These are phyloP conservation scores for Calyptommatus sinebrachiatus DNA, from an alignment of 2,113 vertebrate genomes.

Conservation along the genomic window DNA sequence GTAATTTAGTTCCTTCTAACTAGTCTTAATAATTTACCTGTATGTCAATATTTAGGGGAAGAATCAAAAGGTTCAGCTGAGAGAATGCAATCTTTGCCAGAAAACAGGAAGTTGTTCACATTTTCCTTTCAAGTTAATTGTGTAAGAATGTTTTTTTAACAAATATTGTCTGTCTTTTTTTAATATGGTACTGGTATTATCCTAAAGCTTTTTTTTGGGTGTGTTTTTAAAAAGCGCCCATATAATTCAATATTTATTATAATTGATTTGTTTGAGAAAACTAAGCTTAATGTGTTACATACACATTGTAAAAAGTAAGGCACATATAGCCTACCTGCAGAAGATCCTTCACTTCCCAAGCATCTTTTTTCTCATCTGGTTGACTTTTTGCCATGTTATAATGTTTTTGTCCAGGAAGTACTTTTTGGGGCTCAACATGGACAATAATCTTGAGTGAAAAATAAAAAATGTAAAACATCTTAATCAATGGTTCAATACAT, in stretches of 20 bases:
- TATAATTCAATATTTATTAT: background rate
- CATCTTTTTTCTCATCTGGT: constrained; percentile 75
- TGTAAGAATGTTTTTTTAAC: background rate
- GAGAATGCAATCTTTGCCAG: background rate
- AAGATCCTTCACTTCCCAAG: constrained; percentile 95
- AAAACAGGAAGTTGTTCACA: background rate
- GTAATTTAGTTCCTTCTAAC: background rate
- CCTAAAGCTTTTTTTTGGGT: too few species aligned
- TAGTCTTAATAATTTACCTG: background rate
- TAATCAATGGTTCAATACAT: background rate
- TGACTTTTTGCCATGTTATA: constrained; percentile 91
- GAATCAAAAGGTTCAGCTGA: background rate
- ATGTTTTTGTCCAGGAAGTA: constrained; percentile 68
- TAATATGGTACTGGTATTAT: background rate
- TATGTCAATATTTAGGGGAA: background rate
- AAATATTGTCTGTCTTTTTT: background rate
- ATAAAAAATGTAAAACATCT: constrained; percentile 42
- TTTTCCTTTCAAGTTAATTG: background rate
- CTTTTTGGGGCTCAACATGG: constrained; percentile 79
- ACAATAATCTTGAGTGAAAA: constrained; percentile 87
- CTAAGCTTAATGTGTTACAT: background rate
- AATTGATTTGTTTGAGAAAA: background rate
- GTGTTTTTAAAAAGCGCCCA: too few species aligned
- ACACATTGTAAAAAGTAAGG: background rate
- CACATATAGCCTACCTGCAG: constrained; percentile 80